phyloP scores from a whole-genome alignment of 2,888 invertebrate species.

The Agapetus fuscipes region DNA sequence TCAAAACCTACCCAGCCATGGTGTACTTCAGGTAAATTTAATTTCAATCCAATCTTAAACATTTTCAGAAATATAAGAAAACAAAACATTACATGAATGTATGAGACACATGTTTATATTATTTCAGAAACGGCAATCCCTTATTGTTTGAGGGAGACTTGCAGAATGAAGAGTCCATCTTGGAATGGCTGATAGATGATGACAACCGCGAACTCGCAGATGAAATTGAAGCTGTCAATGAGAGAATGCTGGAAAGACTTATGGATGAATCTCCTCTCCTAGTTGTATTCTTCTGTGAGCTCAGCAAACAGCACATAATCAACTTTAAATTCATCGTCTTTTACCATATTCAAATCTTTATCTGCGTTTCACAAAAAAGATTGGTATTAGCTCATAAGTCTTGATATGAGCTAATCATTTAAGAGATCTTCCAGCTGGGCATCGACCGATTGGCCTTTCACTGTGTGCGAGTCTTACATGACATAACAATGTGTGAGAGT shows the following conservation, averaged over 20 bases:
- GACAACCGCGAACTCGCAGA: constrained; percentile 88
- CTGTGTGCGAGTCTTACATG: too few species aligned
- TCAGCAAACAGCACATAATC: too few species aligned
- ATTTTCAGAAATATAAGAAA: neutral
- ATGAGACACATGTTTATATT: neutral
- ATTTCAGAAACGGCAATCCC: constrained; percentile 77
- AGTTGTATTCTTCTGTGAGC: constrained; percentile 87
- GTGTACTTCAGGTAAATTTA: constrained; percentile 69
- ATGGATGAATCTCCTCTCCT: constrained; percentile 78
- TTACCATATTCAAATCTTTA: neutral
- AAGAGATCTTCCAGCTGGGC: too few species aligned
- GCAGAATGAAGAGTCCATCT: constrained; percentile 82
- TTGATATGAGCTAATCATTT: too few species aligned
- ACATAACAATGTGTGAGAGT: too few species aligned
- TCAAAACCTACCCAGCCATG: constrained; percentile 87
- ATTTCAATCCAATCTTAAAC: neutral
- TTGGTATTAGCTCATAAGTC: too few species aligned
- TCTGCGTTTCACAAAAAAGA: too few species aligned
- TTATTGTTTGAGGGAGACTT: constrained; percentile 83
- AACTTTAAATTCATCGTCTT: neutral
- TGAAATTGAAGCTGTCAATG: constrained; percentile 89
- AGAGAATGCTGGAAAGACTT: constrained; percentile 77
- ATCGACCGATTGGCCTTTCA: too few species aligned
- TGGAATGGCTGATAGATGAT: constrained; percentile 90
- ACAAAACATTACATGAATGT: neutral